Evolutionary conservation across 2,888 invertebrate species (phyloP).

Genomic region (Crepidodera aurea): DNA sequence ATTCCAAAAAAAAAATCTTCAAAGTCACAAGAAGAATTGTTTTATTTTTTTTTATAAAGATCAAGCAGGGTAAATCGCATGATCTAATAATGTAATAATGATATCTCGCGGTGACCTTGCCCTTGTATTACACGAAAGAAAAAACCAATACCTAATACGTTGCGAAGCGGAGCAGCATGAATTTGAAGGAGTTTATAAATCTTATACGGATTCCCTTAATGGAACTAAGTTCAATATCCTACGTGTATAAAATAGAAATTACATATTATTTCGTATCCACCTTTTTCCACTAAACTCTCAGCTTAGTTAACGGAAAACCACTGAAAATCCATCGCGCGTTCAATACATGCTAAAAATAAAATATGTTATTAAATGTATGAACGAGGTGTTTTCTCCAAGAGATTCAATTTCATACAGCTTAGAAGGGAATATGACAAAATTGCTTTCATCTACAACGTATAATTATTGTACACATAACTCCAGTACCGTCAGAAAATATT

Average conservation of each 20-base stretch:
- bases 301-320: conserved; percentile 11
- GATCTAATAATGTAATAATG: no score
- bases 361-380: neutral
- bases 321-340: neutral
- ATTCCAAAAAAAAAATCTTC: no score
- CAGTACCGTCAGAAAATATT: no score
- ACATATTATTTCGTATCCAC: conserved; percentile 13
- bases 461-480: neutral
- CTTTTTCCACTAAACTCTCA: conserved; percentile 10
- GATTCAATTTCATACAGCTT: neutral
- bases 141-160: conserved; percentile 11
- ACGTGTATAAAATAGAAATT: conserved; percentile 26
- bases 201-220: conserved; percentile 18
- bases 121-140: conserved; percentile 12
- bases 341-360: conserved; percentile 9
- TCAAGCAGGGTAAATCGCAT: no score
- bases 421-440: neutral
- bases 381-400: neutral
- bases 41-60: no score
- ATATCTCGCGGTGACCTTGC: no score
- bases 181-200: conserved; percentile 17
- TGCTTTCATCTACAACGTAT: neutral
- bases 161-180: conserved; percentile 6
- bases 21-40: no score
- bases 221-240: conserved; percentile 23